phyloP scores from a whole-genome alignment of 2,888 invertebrate species.

The Pyrocoelia pectoralis region DNA sequence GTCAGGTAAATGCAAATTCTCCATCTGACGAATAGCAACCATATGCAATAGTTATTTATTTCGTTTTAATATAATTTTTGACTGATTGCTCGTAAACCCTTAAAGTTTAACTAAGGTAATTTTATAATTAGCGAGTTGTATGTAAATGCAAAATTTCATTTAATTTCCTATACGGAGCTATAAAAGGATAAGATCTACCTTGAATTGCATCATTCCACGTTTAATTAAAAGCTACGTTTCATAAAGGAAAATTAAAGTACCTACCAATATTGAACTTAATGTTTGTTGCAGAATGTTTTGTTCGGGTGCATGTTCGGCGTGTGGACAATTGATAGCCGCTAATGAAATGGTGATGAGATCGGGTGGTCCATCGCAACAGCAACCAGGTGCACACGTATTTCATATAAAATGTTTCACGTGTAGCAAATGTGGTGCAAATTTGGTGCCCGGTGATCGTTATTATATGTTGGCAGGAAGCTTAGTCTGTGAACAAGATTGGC shows the following conservation, averaged over 20 bases:
- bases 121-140: slow-evolving; percentile 3
- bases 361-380: slow-evolving; percentile 65
- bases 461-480: slow-evolving; percentile 90
- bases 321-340: slow-evolving; percentile 91
- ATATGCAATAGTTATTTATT: slow-evolving; percentile 36
- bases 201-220: neutral
- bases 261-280: neutral
- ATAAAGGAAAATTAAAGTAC: neutral
- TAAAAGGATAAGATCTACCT: too few species aligned
- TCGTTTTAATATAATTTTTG: slow-evolving; percentile 35
- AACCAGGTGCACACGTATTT: slow-evolving; percentile 75
- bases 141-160: neutral
- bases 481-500: slow-evolving; percentile 96
- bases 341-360: slow-evolving; percentile 93
- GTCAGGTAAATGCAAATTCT: slow-evolving; percentile 56
- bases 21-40: slow-evolving; percentile 33
- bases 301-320: slow-evolving; percentile 89
- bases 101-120: slow-evolving; percentile 6
- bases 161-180: neutral
- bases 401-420: slow-evolving; percentile 96
- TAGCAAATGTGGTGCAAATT: slow-evolving; percentile 89
- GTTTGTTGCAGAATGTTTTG: slow-evolving; percentile 85
- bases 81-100: slow-evolving; percentile 22
- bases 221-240: neutral
- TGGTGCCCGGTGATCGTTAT: slow-evolving; percentile 90